phyloP scores from a whole-genome alignment of 1,140 invertebrate species.

The Procambarus clarkii region DNA sequence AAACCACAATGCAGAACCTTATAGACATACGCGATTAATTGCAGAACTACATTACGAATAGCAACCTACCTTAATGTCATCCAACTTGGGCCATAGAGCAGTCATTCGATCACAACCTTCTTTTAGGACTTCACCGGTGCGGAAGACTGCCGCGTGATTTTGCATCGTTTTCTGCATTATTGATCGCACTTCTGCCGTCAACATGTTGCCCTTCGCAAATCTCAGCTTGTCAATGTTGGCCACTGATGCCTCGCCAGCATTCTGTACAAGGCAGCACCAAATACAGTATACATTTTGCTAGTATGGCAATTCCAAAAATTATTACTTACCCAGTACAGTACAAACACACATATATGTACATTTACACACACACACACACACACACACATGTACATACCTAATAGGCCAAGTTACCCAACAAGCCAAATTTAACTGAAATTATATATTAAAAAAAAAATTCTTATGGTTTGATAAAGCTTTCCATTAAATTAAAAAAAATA shows the following conservation, averaged over 20 bases:
- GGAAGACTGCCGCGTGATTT: slow-evolving; percentile 96
- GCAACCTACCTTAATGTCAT: slow-evolving; percentile 80
- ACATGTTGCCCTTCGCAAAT: slow-evolving; percentile 86
- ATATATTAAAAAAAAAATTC: too few relatives aligned
- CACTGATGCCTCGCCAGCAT: slow-evolving; percentile 95
- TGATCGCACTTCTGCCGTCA: slow-evolving; percentile 92
- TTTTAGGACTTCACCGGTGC: slow-evolving; percentile 90
- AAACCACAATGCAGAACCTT: too few relatives aligned
- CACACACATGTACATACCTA: too few relatives aligned
- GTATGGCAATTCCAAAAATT: too few relatives aligned
- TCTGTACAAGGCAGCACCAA: slow-evolving; percentile 77
- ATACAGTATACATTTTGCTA: neutral
- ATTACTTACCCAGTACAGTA: too few relatives aligned
- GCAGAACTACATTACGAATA: neutral
- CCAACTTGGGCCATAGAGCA: slow-evolving; percentile 81
- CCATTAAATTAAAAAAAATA: too few relatives aligned
- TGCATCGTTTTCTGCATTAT: slow-evolving; percentile 99
- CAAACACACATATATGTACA: too few relatives aligned
- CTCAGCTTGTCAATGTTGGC: slow-evolving; percentile 92
- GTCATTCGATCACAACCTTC: slow-evolving; percentile 85
- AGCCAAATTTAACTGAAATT: too few relatives aligned
- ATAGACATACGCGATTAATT: too few relatives aligned
- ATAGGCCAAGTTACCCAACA: too few relatives aligned
- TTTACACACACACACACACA: too few relatives aligned
- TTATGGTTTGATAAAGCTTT: too few relatives aligned